A percentile compares a stretch with the other conserved stretches of the same genome.
phyloP scores from a whole-genome alignment of 2,888 invertebrate genomes.

The Amphipoea oculea region DNA sequence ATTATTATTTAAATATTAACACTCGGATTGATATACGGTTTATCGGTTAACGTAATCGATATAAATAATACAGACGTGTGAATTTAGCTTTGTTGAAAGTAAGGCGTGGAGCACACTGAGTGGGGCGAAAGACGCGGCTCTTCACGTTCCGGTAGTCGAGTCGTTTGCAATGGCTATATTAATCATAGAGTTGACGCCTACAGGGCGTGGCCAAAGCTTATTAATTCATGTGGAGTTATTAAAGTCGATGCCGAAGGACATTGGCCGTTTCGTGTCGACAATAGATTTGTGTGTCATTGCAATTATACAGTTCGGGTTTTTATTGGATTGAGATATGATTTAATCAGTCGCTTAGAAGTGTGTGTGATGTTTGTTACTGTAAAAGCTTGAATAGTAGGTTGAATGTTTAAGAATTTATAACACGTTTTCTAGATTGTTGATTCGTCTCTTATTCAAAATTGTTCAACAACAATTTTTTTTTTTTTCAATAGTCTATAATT shows the following conservation, averaged over 20 bases:
- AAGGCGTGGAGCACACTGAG: conserved; percentile 78
- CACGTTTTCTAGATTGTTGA: not conserved
- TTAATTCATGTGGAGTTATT: conserved; percentile 87
- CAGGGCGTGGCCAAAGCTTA: conserved; percentile 86
- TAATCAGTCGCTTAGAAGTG: conserved; percentile 31
- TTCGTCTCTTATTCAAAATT: not conserved
- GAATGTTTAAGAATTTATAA: not conserved
- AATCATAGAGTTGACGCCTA: conserved; percentile 88
- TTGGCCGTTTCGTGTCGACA: conserved; percentile 69
- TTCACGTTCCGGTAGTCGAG: conserved; percentile 80
- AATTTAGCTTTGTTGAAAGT: conserved; percentile 74
- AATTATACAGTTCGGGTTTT: conserved; percentile 53
- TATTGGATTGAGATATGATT: conserved; percentile 38
- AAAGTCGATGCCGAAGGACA: conserved; percentile 82
- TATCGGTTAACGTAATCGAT: conserved; percentile 77
- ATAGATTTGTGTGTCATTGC: conserved; percentile 61
- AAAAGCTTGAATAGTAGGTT: conserved; percentile 11
- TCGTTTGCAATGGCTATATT: conserved; percentile 83
- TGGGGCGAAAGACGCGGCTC: conserved; percentile 76
- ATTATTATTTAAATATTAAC: conserved; percentile 83
- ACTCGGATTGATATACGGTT: conserved; percentile 77
- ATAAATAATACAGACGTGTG: conserved; percentile 80
- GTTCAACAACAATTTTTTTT: not conserved
- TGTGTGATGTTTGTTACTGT: conserved; percentile 10
- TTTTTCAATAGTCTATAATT: not conserved